Evolutionary conservation across 2,797 vertebrate genomes (phyloP).

Genomic region (Neosilurus mollespiculum): DNA sequence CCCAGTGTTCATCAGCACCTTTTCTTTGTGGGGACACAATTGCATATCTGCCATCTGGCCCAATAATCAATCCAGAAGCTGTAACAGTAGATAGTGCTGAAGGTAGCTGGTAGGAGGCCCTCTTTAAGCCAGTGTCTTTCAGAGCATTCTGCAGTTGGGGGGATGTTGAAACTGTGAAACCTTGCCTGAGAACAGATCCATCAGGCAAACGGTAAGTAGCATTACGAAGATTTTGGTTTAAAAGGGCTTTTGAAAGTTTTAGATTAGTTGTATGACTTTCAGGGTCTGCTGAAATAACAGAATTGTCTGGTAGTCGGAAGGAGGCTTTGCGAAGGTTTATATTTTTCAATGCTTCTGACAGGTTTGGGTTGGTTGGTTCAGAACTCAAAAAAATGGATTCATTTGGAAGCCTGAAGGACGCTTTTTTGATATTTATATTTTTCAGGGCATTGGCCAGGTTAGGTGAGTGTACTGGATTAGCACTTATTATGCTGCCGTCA

Average conservation of each 20-base stretch:
- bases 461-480: conserved; percentile 69
- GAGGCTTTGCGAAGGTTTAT: conserved; percentile 59
- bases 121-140: conserved; percentile 73
- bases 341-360: conserved; percentile 69
- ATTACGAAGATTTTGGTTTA: conserved; percentile 59
- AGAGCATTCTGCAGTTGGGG: conserved; percentile 68
- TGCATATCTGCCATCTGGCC: conserved; percentile 77
- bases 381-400: conserved; percentile 63
- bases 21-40: conserved; percentile 82
- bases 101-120: conserved; percentile 75
- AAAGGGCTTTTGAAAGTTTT: conserved; percentile 57
- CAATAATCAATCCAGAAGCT: conserved; percentile 50
- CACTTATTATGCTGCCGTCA: conserved; percentile 57
- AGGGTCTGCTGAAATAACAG: conserved; percentile 63
- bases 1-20: conserved; percentile 77
- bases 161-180: conserved; percentile 62
- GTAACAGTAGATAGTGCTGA: conserved; percentile 59
- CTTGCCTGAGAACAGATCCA: conserved; percentile 64
- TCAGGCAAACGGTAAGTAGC: conserved; percentile 63
- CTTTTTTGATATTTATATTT: conserved; percentile 66
- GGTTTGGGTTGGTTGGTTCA: conserved; percentile 61
- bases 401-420: conserved; percentile 71
- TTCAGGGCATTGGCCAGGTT: conserved; percentile 65
- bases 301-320: conserved; percentile 67
- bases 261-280: conserved; percentile 55